These are phyloP conservation scores for Gambusia yucatana DNA, from an alignment of 2,797 vertebrate species.

Conservation along the genomic window DNA sequence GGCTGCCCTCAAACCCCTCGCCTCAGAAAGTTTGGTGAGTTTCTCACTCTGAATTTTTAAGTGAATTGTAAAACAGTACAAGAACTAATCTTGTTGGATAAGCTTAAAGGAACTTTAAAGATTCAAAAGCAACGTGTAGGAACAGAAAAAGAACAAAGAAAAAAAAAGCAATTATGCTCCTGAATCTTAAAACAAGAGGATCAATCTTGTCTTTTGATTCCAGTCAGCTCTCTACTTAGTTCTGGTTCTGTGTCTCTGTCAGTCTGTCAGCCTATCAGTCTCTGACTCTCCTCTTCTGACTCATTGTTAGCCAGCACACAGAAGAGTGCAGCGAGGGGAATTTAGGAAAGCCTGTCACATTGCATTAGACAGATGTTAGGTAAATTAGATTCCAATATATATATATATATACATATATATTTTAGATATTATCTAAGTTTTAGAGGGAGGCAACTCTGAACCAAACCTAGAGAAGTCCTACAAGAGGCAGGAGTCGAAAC, in stretches of 20 bases:
- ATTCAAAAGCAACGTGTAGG: not conserved
- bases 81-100: not conserved
- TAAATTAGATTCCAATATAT: not conserved
- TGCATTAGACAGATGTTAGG: not conserved
- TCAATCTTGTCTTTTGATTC: not conserved
- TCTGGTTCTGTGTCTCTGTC: constrained; percentile 8
- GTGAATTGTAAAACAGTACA: not conserved
- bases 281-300: not conserved
- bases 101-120: not conserved
- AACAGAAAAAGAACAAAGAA: not conserved
- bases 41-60: not conserved
- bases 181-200: constrained; percentile 3
- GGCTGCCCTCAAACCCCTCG: not conserved
- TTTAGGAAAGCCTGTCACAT: not conserved
- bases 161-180: not conserved
- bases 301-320: not conserved
- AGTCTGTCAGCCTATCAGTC: not conserved
- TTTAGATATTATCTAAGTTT: not conserved
- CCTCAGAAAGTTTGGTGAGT: not conserved
- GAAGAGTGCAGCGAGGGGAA: not conserved
- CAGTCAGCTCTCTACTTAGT: constrained; percentile 1
- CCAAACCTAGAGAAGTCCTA: not conserved
- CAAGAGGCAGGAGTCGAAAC: not conserved
- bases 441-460: not conserved
- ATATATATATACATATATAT: not conserved